Evolutionary conservation across 23 tunicate genomes (phyloP), one percentile per base, ranked within the genome.

Genomic region (Halocynthia roretzi): DNA sequence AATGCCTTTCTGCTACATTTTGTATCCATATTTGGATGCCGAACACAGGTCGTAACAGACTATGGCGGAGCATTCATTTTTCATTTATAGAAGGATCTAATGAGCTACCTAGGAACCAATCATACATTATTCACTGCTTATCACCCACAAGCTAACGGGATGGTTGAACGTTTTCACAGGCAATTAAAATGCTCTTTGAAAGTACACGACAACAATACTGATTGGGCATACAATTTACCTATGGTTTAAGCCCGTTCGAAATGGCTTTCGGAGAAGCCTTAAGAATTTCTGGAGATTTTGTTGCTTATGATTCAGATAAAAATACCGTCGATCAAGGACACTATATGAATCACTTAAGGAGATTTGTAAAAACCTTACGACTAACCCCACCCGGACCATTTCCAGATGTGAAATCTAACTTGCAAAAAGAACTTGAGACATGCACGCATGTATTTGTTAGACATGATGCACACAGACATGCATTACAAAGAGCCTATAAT

Each of bases 401-500:
- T 31, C 2, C 1, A 31, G 44, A 31, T 31, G 44, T 31, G 2
- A 61, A 56, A 17, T 53, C 51, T 19, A 6, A 63, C 50, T 10
- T 69, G n/a, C 76, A 80, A 55, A 66, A 19, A 8, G 52, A 50
- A 7, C 60, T 80, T 49, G 17, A 53, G 10, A 68, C 61, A 9
- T 80, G 76, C 76, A 68, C 83, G 9, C 83, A 80, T 55, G 76
- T 80, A 10, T 80, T 68, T 53, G 76, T 80, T 0, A 69, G 76
- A 54, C 76, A 54, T 10, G 76, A 69, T 55, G 66, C 66, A 11
- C 40, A 31, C n/a, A 69, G 70, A 52, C 56, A 67, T n/a, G 40
- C 83, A 1, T 12, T 80, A 54, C 44, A 68, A 22, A 62, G 67
- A 23, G 7, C 51, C 7, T 80, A 80, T 68, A 53, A 70, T 12